Base-by-base conservation (phyloP, 2,888 invertebrate species). In the Tenthredo amoena region DNA sequence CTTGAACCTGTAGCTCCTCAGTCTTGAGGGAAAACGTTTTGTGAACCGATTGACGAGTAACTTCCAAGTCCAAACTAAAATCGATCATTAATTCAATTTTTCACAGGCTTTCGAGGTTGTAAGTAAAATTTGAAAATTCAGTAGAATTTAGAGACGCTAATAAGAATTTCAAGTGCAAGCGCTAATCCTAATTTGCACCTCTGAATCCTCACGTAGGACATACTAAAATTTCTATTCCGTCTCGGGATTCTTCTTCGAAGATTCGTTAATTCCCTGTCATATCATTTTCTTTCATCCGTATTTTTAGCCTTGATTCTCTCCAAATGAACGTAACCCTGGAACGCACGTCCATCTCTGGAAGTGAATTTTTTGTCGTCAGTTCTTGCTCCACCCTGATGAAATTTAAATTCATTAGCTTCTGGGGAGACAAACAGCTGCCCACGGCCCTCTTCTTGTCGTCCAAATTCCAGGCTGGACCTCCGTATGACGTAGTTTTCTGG, bases 391-490 rank as follows among this genome's bases (percentile, higher is more conserved):
- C 43, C n/a, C 12, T 40, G 74, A 43, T 74, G 50, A 77, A 50
- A 77, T 77, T 77, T 43, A n/a, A 50, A 77, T 77, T 77, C 55
- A 77, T 50, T 47, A 77, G 77, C 77, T 55, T 50, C 50, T 55
- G 31, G 34, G 31, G 55, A 50, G 55, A 55, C 31, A 34, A 77
- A 77, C 50, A 55, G 77, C 77, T 31, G 18, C 21, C 50, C 50
- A 18, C 18, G 26, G 34, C 47, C 31, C 74, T 43, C 55, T 77
- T 55, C 50, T 50, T 55, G 50, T 55, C 50, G 31, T 55, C 31
- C 31, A 50, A n/a, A 6, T 18, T 34, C 50, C 9, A 50, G 3
- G 6, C 76, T 7, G 47, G 50, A 47, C 21, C 21, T 50, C 2
- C 15, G 15, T 43, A 26, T 43, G 74, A 26, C 43, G 74, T 15